Evolutionary conservation across 1,140 invertebrate genomes (phyloP).

Genomic region (Carposina sasakii): DNA sequence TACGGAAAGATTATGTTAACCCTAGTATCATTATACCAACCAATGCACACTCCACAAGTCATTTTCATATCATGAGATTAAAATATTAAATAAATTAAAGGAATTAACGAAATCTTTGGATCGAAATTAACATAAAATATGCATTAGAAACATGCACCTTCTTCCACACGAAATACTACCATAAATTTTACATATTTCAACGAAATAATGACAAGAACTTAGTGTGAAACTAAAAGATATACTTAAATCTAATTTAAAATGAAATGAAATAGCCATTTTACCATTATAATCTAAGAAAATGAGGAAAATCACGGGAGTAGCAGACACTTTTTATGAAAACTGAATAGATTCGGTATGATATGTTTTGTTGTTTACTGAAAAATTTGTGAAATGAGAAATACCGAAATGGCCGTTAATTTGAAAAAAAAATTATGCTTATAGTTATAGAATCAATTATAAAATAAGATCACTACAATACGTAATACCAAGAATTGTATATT

Average conservation of each 20-base stretch:
- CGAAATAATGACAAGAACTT: slow-evolving; percentile 62
- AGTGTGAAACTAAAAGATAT: slow-evolving; percentile 58
- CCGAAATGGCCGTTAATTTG: slow-evolving; percentile 58
- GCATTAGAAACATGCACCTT: slow-evolving; percentile 65
- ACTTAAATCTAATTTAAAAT: slow-evolving; percentile 69
- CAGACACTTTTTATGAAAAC: slow-evolving; percentile 42
- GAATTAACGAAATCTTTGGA: slow-evolving; percentile 65
- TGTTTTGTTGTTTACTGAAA: slow-evolving; percentile 66
- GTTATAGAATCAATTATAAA: slow-evolving; percentile 67
- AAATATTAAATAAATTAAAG: slow-evolving; percentile 50
- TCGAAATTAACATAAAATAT: slow-evolving; percentile 67
- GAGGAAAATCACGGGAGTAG: slow-evolving; percentile 46
- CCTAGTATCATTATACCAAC: slow-evolving; percentile 65
- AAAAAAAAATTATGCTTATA: slow-evolving; percentile 71
- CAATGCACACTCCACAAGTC: slow-evolving; percentile 69
- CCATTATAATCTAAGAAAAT: slow-evolving; percentile 42
- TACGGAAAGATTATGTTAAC: slow-evolving; percentile 58
- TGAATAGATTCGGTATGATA: slow-evolving; percentile 64
- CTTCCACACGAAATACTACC: slow-evolving; percentile 60
- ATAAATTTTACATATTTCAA: slow-evolving; percentile 57
- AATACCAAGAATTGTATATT: slow-evolving; percentile 74
- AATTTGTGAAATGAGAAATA: slow-evolving; percentile 61
- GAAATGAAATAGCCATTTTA: slow-evolving; percentile 60
- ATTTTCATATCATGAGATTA: slow-evolving; percentile 51
- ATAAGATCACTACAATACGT: slow-evolving; percentile 72